phyloP scores from a whole-genome alignment of 1,140 invertebrate species.

The Drosophila burlai region DNA sequence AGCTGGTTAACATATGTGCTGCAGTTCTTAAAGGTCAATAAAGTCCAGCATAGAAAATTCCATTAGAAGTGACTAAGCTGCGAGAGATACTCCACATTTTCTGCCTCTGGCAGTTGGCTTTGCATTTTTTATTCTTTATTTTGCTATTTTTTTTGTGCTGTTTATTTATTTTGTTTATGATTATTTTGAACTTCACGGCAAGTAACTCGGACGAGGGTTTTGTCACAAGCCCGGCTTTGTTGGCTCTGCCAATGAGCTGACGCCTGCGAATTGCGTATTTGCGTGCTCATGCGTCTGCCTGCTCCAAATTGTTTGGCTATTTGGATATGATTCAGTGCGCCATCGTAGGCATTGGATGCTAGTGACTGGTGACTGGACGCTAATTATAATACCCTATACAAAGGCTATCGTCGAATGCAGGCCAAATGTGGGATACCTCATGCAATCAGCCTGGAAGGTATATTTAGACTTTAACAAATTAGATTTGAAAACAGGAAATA shows the following conservation, averaged over 20 bases:
- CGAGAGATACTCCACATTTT: neutral
- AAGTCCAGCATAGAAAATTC: neutral
- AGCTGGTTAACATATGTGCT: neutral
- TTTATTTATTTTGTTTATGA: slow-evolving; percentile 1
- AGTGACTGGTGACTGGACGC: slow-evolving; percentile 22
- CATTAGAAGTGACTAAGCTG: slow-evolving; percentile 8
- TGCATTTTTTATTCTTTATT: too few relatives aligned
- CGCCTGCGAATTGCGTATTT: slow-evolving; percentile 39
- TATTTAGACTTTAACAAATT: neutral
- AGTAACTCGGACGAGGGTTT: slow-evolving; percentile 4
- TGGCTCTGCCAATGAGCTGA: slow-evolving; percentile 27
- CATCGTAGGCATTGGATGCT: slow-evolving; percentile 19
- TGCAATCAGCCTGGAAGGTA: neutral
- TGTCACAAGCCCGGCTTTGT: slow-evolving; percentile 11
- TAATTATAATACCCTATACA: slow-evolving; percentile 11
- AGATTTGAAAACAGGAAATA: neutral
- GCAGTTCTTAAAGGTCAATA: neutral
- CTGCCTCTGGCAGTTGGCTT: neutral
- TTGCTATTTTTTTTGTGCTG: neutral
- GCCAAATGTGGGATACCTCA: neutral
- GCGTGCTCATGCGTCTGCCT: slow-evolving; percentile 23
- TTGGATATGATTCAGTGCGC: slow-evolving; percentile 34
- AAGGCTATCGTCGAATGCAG: neutral
- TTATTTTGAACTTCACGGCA: slow-evolving; percentile 23
- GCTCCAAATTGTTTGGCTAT: slow-evolving; percentile 31